Base-by-base conservation (phyloP, 2,113 vertebrate species). In the Erythrocercus mccallii region DNA sequence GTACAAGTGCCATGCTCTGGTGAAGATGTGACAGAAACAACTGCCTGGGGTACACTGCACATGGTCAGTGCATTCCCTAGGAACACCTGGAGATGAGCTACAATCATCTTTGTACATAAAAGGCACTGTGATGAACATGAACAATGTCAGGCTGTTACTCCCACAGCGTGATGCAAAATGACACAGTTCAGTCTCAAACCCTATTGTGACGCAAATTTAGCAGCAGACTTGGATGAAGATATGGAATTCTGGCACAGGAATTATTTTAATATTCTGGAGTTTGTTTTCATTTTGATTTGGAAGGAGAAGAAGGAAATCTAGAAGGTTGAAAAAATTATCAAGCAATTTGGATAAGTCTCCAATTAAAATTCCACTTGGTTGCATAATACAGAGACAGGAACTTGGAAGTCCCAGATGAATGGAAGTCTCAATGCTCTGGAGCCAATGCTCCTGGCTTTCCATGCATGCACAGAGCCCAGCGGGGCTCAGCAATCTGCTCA, bases 251-350 rank as follows among this genome's bases (percentile, higher is more conserved):
- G 86, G 92, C 80, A 81, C 1, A 3, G 37, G n/a, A 74, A 81
- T 83, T 80, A 79, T 88, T 93, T 90, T 88, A 95, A 78, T 95
- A 95, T 93, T 94, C 88, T 16, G 9, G 86, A 83, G 61, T 79
- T 96, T 90, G 71, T 95, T 96, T 96, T 94, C 53, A 40, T 92
- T 93, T 20, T 56, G 68, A 77, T 96, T 92, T 96, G 88, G 90
- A 95, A 69, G 15, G 57, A 78, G 90, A 88, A 73, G 27, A 81
- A 91, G 51, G 88, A 90, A 79, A 90, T 81, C 37, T 84, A 94
- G 82, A 92, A 84, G 81, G 64, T 73, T 90, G 95, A 76, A 90
- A 96, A 96, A 94, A 90, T 88, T 92, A 88, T 74, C 74, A 92
- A 94, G 70, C 24, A 33, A 74, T 64, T 88, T 93, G 81, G 90